A percentile compares a stretch with the other conserved stretches of the same genome.
Conservation (phyloP, 2,113 vertebrate species). For the Conger conger region DNA sequence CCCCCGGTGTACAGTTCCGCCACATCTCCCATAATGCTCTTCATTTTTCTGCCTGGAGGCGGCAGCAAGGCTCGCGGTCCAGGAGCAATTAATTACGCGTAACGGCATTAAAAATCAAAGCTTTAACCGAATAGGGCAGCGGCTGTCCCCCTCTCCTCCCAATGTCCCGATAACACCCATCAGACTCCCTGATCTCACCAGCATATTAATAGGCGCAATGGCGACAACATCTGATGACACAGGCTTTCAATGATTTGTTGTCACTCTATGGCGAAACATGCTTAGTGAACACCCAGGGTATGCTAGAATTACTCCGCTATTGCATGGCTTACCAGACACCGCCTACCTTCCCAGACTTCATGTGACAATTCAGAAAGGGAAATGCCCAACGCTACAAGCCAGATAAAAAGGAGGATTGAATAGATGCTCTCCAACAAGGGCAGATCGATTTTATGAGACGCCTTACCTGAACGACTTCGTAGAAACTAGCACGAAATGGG, state of each 20-base stretch:
- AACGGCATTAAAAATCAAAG: not conserved
- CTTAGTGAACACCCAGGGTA: not conserved
- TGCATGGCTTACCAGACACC: too few relatives aligned
- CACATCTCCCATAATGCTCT: not conserved
- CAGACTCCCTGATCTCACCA: not conserved
- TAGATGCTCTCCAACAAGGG: too few relatives aligned
- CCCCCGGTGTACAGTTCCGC: not conserved
- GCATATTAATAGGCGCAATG: not conserved
- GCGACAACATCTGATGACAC: not conserved
- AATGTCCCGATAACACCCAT: not conserved
- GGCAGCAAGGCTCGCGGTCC: too few relatives aligned
- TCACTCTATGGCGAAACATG: not conserved
- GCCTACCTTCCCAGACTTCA: too few relatives aligned
- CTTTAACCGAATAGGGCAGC: not conserved
- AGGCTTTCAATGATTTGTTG: not conserved
- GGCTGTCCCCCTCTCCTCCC: not conserved
- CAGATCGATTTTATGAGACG: too few relatives aligned
- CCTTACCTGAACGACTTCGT: too few relatives aligned
- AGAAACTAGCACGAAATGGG: too few relatives aligned
- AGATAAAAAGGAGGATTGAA: too few relatives aligned
- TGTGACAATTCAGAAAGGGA: too few relatives aligned
- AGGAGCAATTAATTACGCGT: not conserved
- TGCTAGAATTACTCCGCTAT: not conserved
- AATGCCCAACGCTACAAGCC: too few relatives aligned
- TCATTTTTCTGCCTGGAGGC: not conserved